phyloP scores from a whole-genome alignment of 1,140 invertebrate species.

The Amyelois transitella region DNA sequence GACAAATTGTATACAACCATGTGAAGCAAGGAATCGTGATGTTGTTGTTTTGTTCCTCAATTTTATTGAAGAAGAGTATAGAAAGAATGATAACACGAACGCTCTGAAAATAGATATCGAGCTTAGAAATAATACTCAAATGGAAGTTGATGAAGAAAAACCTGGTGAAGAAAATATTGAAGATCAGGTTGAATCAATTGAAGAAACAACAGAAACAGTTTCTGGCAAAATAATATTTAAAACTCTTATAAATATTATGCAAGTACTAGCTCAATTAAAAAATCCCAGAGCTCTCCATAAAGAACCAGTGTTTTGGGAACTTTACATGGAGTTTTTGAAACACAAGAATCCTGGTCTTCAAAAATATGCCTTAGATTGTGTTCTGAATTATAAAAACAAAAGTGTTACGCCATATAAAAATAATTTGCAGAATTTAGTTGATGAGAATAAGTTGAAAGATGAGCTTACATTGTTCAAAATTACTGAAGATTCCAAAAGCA shows the following conservation, averaged over 20 bases:
- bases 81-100: slow-evolving; percentile 48
- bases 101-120: slow-evolving; percentile 55
- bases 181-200: slow-evolving; percentile 37
- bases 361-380: slow-evolving; percentile 88
- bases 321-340: slow-evolving; percentile 86
- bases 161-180: slow-evolving; percentile 38
- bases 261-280: slow-evolving; percentile 85
- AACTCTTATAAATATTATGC: slow-evolving; percentile 82
- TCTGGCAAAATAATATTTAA: slow-evolving; percentile 75
- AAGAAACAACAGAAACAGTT: slow-evolving; percentile 54
- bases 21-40: slow-evolving; percentile 86
- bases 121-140: slow-evolving; percentile 31
- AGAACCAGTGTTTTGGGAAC: slow-evolving; percentile 82
- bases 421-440: slow-evolving; percentile 84
- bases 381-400: slow-evolving; percentile 89
- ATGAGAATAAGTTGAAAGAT: slow-evolving; percentile 91
- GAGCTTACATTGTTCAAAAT: slow-evolving; percentile 88
- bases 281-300: slow-evolving; percentile 87
- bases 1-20: slow-evolving; percentile 80
- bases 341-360: slow-evolving; percentile 87
- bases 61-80: slow-evolving; percentile 82
- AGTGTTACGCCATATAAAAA: slow-evolving; percentile 83
- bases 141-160: slow-evolving; percentile 54
- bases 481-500: slow-evolving; percentile 78
- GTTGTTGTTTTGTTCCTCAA: slow-evolving; percentile 84